Evolutionary conservation across 2,888 invertebrate species (phyloP).

Genomic region (Meloe dianella): DNA sequence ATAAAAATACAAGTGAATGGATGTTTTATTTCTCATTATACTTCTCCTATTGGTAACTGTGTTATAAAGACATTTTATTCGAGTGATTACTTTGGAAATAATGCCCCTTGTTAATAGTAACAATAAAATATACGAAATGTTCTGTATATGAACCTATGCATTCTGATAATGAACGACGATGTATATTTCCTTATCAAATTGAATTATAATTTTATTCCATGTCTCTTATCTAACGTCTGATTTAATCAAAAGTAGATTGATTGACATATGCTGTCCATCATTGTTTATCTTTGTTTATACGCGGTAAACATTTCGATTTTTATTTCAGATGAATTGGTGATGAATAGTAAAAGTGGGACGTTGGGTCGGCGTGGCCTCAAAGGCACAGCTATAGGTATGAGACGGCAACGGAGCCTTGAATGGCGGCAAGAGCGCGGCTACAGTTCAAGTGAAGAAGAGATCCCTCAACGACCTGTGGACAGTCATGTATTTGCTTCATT

Average conservation of each 20-base stretch:
- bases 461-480: conserved; percentile 58
- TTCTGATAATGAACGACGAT: not conserved
- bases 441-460: conserved; percentile 65
- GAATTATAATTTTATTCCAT: not conserved
- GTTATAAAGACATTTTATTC: not conserved
- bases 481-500: conserved; percentile 66
- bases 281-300: no score
- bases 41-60: not conserved
- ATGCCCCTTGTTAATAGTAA: not conserved
- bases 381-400: conserved; percentile 52
- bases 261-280: no score
- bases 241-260: no score
- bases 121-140: not conserved
- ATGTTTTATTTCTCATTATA: not conserved
- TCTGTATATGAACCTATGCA: not conserved
- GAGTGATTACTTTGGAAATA: not conserved
- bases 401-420: conserved; percentile 65
- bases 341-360: conserved; percentile 54
- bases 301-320: not conserved
- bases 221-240: no score
- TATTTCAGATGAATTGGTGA: conserved; percentile 53
- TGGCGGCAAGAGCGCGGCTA: conserved; percentile 65
- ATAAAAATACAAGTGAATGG: not conserved
- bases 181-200: not conserved
- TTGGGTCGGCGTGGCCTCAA: conserved; percentile 55